Evolutionary conservation across 2,113 vertebrate species (phyloP).

Genomic region (Malurus elegans): DNA sequence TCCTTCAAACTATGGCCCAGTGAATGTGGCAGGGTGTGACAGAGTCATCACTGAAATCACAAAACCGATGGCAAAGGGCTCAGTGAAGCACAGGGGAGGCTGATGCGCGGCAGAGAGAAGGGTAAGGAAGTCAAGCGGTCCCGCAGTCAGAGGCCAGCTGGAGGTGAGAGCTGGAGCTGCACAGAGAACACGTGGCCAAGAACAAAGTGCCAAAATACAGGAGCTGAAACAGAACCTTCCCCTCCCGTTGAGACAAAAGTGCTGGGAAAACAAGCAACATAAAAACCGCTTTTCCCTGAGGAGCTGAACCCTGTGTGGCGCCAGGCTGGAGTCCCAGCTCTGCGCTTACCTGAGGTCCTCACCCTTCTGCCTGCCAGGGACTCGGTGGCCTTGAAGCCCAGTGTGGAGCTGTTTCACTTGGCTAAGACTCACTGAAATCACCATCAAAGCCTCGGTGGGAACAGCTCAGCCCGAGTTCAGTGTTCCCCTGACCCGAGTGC

Average conservation of each 20-base stretch:
- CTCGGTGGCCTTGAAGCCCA: background rate
- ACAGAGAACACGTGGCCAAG: conserved; percentile 15
- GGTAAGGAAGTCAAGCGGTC: conserved; percentile 66
- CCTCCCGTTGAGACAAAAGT: background rate
- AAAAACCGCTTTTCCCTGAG: background rate
- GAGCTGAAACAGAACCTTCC: background rate
- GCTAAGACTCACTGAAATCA: background rate
- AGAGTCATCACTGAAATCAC: background rate
- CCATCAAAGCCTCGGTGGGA: background rate
- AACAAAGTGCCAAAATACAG: background rate
- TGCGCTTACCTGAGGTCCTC: background rate
- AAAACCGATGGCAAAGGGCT: background rate
- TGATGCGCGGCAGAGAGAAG: conserved; percentile 59
- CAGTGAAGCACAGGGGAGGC: background rate
- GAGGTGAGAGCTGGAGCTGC: conserved; percentile 10
- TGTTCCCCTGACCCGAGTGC: background rate
- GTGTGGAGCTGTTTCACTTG: background rate
- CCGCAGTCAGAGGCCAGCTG: conserved; percentile 25
- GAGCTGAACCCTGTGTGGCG: background rate
- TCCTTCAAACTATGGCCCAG: background rate
- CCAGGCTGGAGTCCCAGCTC: background rate
- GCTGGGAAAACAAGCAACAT: background rate
- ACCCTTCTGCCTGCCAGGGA: background rate
- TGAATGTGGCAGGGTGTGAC: background rate
- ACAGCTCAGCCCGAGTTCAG: background rate